Conservation (phyloP, 2,113 vertebrate species). For the Brienomyrus longianalis region DNA sequence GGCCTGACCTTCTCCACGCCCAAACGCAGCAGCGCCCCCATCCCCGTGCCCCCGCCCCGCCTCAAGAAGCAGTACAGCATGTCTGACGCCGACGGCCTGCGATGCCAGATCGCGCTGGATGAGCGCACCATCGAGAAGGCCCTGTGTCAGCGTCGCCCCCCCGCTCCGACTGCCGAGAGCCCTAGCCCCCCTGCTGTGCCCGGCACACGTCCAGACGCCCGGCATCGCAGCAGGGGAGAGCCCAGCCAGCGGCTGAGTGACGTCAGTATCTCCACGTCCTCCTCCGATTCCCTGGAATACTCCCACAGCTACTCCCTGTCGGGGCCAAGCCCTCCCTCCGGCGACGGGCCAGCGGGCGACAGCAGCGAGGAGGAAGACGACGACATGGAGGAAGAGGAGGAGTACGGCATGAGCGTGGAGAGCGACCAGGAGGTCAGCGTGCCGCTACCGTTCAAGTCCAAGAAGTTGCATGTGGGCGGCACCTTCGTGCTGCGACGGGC, state of each 20-base stretch:
- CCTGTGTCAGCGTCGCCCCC: conserved; percentile 51
- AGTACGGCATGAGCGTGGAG: conserved; percentile 77
- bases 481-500: conserved; percentile 77
- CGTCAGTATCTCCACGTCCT: conserved; percentile 90
- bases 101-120: conserved; percentile 58
- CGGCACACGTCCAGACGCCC: conserved; percentile 34
- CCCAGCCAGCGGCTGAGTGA: conserved; percentile 77
- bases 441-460: conserved; percentile 67
- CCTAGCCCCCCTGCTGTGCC: conserved; percentile 17
- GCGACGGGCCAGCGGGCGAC: conserved; percentile 63
- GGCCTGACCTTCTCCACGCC: conserved; percentile 33
- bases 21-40: conserved; percentile 56
- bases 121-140: conserved; percentile 57
- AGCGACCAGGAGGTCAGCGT: conserved; percentile 78
- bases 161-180: conserved; percentile 24
- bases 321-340: conserved; percentile 51
- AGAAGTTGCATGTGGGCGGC: conserved; percentile 60
- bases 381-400: conserved; percentile 71
- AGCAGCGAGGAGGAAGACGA: conserved; percentile 67
- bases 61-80: conserved; percentile 70
- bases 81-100: conserved; percentile 60
- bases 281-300: conserved; percentile 82
- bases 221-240: conserved; percentile 68
- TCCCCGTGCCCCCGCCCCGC: conserved; percentile 64
- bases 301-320: conserved; percentile 70